phyloP scores from a whole-genome alignment of 2,113 vertebrate species.

The Sialia sialis region DNA sequence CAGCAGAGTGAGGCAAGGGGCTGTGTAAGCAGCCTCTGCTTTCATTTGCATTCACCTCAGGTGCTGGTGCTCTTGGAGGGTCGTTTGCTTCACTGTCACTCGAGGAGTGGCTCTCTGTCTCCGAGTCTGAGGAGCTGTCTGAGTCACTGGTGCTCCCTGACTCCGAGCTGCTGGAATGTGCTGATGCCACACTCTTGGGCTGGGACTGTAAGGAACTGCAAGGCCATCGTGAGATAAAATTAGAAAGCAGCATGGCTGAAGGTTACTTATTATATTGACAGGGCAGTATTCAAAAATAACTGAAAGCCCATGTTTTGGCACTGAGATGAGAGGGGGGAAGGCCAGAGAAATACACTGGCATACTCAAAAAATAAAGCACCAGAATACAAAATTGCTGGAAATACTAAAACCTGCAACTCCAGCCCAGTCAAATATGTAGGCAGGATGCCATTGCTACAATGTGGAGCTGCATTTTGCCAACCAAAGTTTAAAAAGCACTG shows the following conservation, averaged over 20 bases:
- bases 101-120: conserved; percentile 81
- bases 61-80: conserved; percentile 2
- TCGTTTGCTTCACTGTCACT: conserved; percentile 74
- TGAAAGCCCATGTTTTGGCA: neutral
- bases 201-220: conserved; percentile 71
- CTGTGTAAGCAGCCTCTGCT: neutral
- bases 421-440: neutral
- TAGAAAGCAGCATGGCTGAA: conserved; percentile 16
- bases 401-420: neutral
- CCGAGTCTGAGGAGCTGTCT: conserved; percentile 87
- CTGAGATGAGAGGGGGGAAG: neutral
- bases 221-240: conserved; percentile 42
- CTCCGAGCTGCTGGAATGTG: conserved; percentile 82
- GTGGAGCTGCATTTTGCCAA: neutral
- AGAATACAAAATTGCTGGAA: neutral
- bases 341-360: neutral
- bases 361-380: neutral
- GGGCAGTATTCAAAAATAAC: neutral
- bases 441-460: neutral
- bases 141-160: conserved; percentile 87
- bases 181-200: conserved; percentile 63
- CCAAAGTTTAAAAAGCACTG: neutral
- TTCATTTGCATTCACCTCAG: conserved; percentile 36
- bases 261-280: neutral
- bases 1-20: neutral